These are phyloP conservation scores for Nannoperca australis DNA, from an alignment of 2,797 vertebrate species.

Conservation along the genomic window DNA sequence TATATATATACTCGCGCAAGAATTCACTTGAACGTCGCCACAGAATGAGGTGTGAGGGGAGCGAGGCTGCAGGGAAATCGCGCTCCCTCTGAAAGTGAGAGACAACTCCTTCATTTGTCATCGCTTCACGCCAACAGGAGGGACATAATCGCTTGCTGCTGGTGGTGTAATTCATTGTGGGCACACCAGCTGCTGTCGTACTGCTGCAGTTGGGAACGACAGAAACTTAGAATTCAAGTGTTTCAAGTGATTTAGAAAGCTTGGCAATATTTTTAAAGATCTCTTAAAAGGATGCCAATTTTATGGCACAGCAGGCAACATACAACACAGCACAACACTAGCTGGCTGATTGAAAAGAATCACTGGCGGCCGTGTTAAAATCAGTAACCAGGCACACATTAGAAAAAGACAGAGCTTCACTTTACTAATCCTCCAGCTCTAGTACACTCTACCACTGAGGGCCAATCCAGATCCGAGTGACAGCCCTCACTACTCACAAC, in stretches of 20 bases:
- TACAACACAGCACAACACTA: not conserved
- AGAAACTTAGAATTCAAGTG: conserved; percentile 46
- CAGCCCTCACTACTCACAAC: conserved; percentile 37
- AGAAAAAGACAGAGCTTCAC: conserved; percentile 48
- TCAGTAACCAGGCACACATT: conserved; percentile 30
- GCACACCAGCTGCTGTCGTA: conserved; percentile 68
- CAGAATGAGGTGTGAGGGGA: conserved; percentile 48
- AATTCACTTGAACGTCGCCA: conserved; percentile 25
- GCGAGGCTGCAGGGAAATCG: conserved; percentile 58
- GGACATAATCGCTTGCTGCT: conserved; percentile 73
- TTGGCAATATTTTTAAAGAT: conserved; percentile 19
- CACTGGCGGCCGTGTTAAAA: conserved; percentile 2
- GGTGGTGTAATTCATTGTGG: conserved; percentile 71
- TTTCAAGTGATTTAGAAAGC: conserved; percentile 48
- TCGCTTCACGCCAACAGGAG: conserved; percentile 68
- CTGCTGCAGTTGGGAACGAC: conserved; percentile 46
- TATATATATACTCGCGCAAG: conserved; percentile 1
- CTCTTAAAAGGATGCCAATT: conserved; percentile 2
- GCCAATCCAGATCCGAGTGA: conserved; percentile 51
- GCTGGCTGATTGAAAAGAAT: conserved; percentile 17
- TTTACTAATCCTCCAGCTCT: conserved; percentile 47
- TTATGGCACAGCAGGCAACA: conserved; percentile 2
- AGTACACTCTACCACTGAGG: conserved; percentile 45
- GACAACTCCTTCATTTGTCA: conserved; percentile 73
- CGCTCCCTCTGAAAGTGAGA: conserved; percentile 49